Base-by-base conservation (phyloP, 2,888 invertebrate genomes). In the Podotricha telesiphe region DNA sequence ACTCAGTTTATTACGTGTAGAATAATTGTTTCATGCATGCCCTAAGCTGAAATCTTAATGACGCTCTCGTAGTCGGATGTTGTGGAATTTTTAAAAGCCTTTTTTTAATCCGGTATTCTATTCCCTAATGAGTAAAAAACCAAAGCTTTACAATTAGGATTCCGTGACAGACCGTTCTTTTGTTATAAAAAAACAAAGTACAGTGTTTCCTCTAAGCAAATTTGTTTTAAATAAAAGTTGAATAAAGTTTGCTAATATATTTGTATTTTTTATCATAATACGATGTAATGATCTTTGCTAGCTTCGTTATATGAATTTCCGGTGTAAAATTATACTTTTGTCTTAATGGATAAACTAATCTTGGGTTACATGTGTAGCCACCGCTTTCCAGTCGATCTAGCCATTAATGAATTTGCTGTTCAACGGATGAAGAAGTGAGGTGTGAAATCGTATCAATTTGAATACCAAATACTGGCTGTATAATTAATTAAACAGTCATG, bases 11-110 rank as follows among this genome's bases (percentile, higher is more conserved):
- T 45, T 28, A 45, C 42, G 22, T 50, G 53, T 17, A 37, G 28
- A 65, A 22, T 22, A 22, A 87, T 86, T 86, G 86, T 77, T 81
- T 79, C 81, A 80, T 81, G 81, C 82, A 85, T 84, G 82, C 83
- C 77, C 80, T 83, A 79, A 80, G 80, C 79, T 86, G 85, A 88
- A 87, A 83, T 77, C 85, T 88, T 88, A 85, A 88, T 83, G 83
- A 71, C 74, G 68, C 72, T 50, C 69, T 69, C 69, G 69, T 67
- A 71, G 69, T 72, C 69, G 74, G 74, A 74, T 75, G 72, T 74
- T 83, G 80, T 82, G 81, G 82, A 84, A 81, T 81, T 84, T 86
- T 85, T 83, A 82, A 84, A 86, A 87, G 82, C 82, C 81, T 82
- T 86, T 86, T 87, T 83, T 76, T 83, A 84, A 83, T 85, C 85